Evolutionary conservation across 2,888 invertebrate species (phyloP), one percentile per base, ranked within the genome.

Genomic region (Oscheius sp.): DNA sequence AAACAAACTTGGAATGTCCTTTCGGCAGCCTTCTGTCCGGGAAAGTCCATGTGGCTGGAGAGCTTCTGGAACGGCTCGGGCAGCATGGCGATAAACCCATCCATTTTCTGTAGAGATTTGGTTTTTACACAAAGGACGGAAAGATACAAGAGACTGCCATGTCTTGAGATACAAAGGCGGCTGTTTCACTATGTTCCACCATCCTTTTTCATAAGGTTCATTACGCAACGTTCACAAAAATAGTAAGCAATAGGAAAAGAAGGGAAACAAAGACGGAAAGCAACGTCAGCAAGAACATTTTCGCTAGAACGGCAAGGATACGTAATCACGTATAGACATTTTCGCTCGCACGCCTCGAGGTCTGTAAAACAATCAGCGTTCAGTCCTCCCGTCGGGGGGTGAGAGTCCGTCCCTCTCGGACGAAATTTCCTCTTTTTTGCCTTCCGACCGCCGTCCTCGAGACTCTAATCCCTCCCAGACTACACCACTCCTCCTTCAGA

Each of bases 11-110:
- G 88, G 73, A 84, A 87, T 29, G 85, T 81, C 29, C 85, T 76
- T 73, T 88, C 88, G 35, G 88, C 86, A 55, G 77, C 76, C 66
- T 80, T 77, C 74, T 88, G 88, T 50, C 88, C 88, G 13, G 78
- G 80, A 73, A 83, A 87, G 76, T 87, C 87, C 70, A 82, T 78
- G 77, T 87, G 85, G 2, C 87, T 84, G 62, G 81, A 81, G 55
- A 81, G 70, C 29, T 72, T 50, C 70, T 81, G 83, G 35, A 86
- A 66, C 5, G 79, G 78, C 65, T 78, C 76, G n/a, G 87, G 87
- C 42, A 87, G 76, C 86, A 87, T 87, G 53, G 83, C 80, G 73
- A 87, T 84, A 66, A 87, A 74, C 37, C 82, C 82, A 76, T 87
- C 87, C 87, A 87, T 87, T 70, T 51, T 75, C 37, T 35, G 42